phyloP scores from a whole-genome alignment of 2,113 vertebrate species.

The Riparia riparia region DNA sequence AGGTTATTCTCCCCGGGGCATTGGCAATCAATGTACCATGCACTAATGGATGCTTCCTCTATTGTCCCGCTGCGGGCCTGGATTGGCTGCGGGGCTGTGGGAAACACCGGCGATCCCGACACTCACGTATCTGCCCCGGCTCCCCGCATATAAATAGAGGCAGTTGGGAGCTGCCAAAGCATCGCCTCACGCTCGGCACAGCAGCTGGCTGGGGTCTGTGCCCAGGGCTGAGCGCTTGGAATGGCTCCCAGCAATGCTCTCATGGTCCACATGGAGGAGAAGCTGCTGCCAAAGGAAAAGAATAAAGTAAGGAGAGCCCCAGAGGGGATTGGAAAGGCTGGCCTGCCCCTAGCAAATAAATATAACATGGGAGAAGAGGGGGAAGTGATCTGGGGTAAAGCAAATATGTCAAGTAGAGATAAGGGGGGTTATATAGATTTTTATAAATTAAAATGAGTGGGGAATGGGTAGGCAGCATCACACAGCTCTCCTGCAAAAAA shows the following conservation, averaged over 20 bases:
- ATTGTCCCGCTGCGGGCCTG: constrained; percentile 27
- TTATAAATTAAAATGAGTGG: not conserved
- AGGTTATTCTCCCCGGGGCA: constrained; percentile 64
- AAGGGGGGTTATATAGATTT: not conserved
- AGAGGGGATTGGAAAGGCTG: not conserved
- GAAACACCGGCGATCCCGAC: constrained; percentile 50
- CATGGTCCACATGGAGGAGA: constrained; percentile 36
- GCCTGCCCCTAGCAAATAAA: not conserved
- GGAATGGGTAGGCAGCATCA: not conserved
- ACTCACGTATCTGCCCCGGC: constrained; percentile 36
- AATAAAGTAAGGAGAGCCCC: constrained; percentile 58
- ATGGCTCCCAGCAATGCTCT: constrained; percentile 59
- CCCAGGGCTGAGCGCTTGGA: not conserved
- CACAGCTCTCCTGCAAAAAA: not conserved
- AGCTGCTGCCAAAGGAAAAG: constrained; percentile 65
- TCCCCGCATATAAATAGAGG: constrained; percentile 55
- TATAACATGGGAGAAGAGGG: not conserved
- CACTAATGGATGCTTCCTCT: constrained; percentile 45
- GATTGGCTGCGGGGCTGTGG: constrained; percentile 72
- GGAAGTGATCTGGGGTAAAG: not conserved
- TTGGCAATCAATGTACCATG: constrained; percentile 53
- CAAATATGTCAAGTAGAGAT: not conserved
- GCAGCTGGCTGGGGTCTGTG: not conserved
- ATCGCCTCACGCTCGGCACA: not conserved
- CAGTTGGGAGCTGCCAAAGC: not conserved